phyloP scores from a whole-genome alignment of 2,113 vertebrate species.

The Aegotheles bennettii region DNA sequence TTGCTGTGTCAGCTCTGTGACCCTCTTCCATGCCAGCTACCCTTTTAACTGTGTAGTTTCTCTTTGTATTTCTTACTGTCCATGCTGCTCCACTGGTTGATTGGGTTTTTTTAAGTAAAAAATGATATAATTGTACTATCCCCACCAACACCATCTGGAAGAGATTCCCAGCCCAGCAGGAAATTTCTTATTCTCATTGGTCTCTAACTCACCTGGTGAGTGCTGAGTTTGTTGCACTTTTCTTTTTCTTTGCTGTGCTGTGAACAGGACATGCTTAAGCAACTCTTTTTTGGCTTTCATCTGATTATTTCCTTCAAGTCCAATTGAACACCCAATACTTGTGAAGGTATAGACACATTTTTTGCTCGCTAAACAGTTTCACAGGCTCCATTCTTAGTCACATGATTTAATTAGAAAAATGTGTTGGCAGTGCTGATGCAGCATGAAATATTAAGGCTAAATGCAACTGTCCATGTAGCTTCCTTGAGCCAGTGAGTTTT shows the following conservation, averaged over 20 bases:
- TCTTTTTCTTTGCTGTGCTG: neutral
- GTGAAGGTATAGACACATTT: neutral
- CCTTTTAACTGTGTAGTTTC: neutral
- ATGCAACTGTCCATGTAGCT: neutral
- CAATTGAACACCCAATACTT: too few species aligned
- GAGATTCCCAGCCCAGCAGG: neutral
- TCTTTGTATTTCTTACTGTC: neutral
- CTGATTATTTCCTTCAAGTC: neutral
- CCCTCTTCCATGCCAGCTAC: neutral
- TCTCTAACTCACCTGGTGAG: neutral
- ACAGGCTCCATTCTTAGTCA: neutral
- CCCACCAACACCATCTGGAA: neutral
- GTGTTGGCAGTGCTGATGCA: neutral
- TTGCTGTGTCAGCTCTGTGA: neutral
- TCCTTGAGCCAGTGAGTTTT: neutral
- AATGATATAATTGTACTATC: neutral
- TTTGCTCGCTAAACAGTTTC: neutral
- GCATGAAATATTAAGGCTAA: neutral
- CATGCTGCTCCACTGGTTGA: neutral
- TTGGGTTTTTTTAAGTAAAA: neutral
- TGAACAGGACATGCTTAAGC: neutral
- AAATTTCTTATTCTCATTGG: neutral
- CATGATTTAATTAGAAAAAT: neutral
- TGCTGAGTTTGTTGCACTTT: neutral
- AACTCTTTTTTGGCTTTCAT: fast-evolving